Conservation (phyloP, 2,888 invertebrate genomes). For the Ectropis crepuscularia region DNA sequence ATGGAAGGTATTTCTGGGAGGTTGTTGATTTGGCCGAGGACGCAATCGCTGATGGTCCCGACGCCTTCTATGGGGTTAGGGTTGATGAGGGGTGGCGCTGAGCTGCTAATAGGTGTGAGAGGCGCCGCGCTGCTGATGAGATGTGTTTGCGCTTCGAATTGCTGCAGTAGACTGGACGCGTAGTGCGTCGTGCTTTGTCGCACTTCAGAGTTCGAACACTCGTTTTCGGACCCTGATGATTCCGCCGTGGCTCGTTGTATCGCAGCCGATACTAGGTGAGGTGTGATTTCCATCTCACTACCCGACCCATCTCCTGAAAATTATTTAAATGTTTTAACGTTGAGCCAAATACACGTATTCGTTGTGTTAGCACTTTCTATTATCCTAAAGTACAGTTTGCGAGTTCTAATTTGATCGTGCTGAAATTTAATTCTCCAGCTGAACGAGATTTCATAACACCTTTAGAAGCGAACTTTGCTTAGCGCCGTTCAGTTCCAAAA, state of each 20-base stretch:
- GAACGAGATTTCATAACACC: too few species aligned
- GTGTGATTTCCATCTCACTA: conserved; percentile 91
- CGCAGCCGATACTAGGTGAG: conserved; percentile 90
- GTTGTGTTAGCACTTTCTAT: too few species aligned
- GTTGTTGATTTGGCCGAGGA: conserved; percentile 72
- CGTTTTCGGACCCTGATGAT: conserved; percentile 90
- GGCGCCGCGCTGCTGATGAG: conserved; percentile 83
- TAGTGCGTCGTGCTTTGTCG: conserved; percentile 86
- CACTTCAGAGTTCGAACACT: conserved; percentile 82
- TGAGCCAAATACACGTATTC: too few species aligned
- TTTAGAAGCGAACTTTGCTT: too few species aligned
- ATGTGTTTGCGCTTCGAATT: conserved; percentile 92
- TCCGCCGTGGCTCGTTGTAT: conserved; percentile 89
- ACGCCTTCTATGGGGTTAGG: conserved; percentile 66
- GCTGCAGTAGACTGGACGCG: conserved; percentile 90
- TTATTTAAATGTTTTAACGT: neutral
- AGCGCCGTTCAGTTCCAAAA: too few species aligned
- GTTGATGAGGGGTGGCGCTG: conserved; percentile 57
- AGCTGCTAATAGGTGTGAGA: conserved; percentile 59
- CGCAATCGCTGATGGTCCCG: conserved; percentile 69
- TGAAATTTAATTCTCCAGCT: too few species aligned
- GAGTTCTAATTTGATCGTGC: too few species aligned
- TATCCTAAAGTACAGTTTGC: too few species aligned
- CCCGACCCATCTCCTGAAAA: conserved; percentile 86
- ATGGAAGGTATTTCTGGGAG: conserved; percentile 72